Evolutionary conservation across 2,113 vertebrate genomes (phyloP), one percentile per base, ranked within the genome.

Genomic region (Probosciger aterrimus): DNA sequence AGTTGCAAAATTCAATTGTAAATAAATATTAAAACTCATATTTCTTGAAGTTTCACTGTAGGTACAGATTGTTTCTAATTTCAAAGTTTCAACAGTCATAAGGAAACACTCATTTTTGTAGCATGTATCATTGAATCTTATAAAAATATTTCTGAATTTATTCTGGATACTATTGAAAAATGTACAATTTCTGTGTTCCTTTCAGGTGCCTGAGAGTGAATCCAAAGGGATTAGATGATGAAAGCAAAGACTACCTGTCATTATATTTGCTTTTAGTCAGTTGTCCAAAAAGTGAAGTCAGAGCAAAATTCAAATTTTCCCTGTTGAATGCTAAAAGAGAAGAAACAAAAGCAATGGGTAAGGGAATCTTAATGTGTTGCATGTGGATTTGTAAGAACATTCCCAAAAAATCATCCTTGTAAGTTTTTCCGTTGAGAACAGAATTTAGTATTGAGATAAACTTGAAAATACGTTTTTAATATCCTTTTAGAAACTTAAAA

Each of bases 271-370:
- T 99, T 94, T 98, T 99, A 98, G 99, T 99, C 98, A 99, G 99
- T 98, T 99, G 99, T 98, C 99, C 99, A 98, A 99, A 99, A 99
- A 99, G 99, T 98, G 99, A 99, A 99, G 99, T 99, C 94, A 98
- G 99, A 98, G 99, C 99, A 97, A 99, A 99, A 98, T 99, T 99
- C 97, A 99, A 99, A 97, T 99, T 99, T 98, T 99, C 99, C 91
- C 98, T 99, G 96, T 96, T 99, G 97, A 99, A 99, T 55, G 98
- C 99, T 94, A 99, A 99, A 98, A 98, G 99, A 98, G 99, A 99
- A 97, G 99, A 99, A 98, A 99, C 99, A 86, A 99, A 99, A 98
- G 99, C 99, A 85, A 99, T 99, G 99, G 99, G 99, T 99, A 98
- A 98, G 99, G 92, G 25, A 64, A 78, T 89, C 57, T 89, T 57